Evolutionary conservation across 2,797 vertebrate species (phyloP).

Genomic region (Sebastes diaconus): DNA sequence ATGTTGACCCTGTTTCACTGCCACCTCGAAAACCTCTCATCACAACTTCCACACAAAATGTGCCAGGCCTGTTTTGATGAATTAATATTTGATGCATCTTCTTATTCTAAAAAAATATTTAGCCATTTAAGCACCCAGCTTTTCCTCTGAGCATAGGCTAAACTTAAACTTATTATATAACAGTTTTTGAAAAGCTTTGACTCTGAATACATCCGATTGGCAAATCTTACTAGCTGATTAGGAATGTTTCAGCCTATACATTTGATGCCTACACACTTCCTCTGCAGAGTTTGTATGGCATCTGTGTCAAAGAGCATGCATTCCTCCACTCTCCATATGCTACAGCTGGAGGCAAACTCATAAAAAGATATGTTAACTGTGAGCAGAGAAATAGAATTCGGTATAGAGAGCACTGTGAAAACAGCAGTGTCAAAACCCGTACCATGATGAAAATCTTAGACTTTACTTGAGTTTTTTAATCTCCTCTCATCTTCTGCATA

Average conservation of each 20-base stretch:
- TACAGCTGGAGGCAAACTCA: conserved; percentile 1
- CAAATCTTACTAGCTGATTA: not conserved
- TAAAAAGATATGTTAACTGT: not conserved
- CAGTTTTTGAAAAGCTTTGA: not conserved
- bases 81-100: not conserved
- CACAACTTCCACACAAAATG: conserved; percentile 4
- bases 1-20: conserved; percentile 46
- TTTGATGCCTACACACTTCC: conserved; percentile 5
- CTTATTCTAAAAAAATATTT: not conserved
- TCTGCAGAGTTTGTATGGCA: not conserved
- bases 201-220: not conserved
- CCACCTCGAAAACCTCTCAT: conserved; percentile 4
- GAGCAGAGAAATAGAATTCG: not conserved
- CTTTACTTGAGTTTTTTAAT: not conserved
- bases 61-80: not conserved
- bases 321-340: conserved; percentile 23
- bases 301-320: conserved; percentile 22
- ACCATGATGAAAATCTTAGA: not conserved
- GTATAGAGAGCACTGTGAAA: not conserved
- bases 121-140: not conserved
- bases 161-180: conserved; percentile 18
- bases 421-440: not conserved
- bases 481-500: not conserved
- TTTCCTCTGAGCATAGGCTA: not conserved
- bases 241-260: not conserved